These are phyloP conservation scores for Ia io DNA, from an alignment of 2,113 vertebrate genomes.

Conservation along the genomic window DNA sequence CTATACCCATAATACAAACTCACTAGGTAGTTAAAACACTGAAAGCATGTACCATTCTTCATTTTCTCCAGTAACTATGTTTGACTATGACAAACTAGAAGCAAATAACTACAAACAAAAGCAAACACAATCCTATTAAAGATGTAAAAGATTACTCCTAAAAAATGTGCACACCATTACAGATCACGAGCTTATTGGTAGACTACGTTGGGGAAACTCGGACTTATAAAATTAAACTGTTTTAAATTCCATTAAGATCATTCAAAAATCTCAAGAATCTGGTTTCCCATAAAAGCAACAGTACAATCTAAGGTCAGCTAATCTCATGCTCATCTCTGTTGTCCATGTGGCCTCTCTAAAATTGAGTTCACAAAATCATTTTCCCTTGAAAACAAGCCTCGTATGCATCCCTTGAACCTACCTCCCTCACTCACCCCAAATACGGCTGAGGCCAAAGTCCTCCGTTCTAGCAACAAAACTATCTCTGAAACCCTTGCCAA, in stretches of 20 bases:
- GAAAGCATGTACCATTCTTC: background rate
- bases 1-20: background rate
- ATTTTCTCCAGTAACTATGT: background rate
- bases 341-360: background rate
- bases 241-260: background rate
- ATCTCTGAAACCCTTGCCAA: background rate
- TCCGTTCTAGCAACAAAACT: background rate
- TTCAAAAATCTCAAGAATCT: slow-evolving; percentile 10
- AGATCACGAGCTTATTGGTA: background rate
- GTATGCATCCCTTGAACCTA: background rate
- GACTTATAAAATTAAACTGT: background rate
- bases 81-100: background rate
- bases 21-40: background rate
- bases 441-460: background rate
- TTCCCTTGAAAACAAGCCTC: background rate
- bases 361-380: background rate
- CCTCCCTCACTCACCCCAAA: background rate
- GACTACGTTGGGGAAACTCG: background rate
- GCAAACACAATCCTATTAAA: background rate
- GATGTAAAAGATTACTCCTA: background rate
- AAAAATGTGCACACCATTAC: background rate
- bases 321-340: background rate
- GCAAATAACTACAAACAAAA: background rate
- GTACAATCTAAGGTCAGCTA: background rate
- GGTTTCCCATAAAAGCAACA: background rate